A percentile compares a stretch with the other conserved stretches of the same genome.
Evolutionary conservation across 2,888 invertebrate species (phyloP).

Genomic region (Oxystoma pomonae): DNA sequence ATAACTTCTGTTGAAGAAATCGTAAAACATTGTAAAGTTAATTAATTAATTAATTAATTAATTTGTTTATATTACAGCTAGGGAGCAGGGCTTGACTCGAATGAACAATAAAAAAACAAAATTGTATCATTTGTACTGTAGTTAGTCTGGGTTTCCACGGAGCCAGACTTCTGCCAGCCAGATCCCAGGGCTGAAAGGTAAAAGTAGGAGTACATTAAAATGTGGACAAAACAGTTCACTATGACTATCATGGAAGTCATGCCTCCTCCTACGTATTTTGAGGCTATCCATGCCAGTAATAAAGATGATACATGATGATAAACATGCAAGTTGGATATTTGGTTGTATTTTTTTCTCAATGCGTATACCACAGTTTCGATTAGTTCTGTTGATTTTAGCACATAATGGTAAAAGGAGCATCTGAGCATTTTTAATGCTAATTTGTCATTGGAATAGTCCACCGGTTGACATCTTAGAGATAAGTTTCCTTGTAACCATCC

Average conservation of each 20-base stretch:
- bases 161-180: conserved; percentile 50
- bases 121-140: conserved; percentile 69
- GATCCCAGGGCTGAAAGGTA: conserved; percentile 61
- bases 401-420: conserved; percentile 55
- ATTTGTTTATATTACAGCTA: conserved; percentile 54
- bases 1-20: conserved; percentile 53
- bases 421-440: conserved; percentile 54
- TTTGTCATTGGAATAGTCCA: conserved; percentile 64
- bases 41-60: conserved; percentile 54
- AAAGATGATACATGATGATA: conserved; percentile 67
- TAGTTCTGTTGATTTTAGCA: conserved; percentile 63
- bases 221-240: conserved; percentile 64
- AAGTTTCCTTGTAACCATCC: conserved; percentile 59
- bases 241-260: conserved; percentile 61
- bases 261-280: conserved; percentile 64
- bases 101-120: conserved; percentile 60
- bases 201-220: conserved; percentile 75
- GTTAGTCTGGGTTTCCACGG: conserved; percentile 58
- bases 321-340: conserved; percentile 67
- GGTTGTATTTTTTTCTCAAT: conserved; percentile 66
- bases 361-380: conserved; percentile 69
- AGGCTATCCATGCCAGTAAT: conserved; percentile 56
- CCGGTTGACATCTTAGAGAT: conserved; percentile 63
- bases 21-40: conserved; percentile 68
- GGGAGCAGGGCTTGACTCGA: conserved; percentile 52